A percentile compares a stretch with the other conserved stretches of the same genome.
phyloP scores from a whole-genome alignment of 2,113 vertebrate genomes.

The Osmerus mordax region DNA sequence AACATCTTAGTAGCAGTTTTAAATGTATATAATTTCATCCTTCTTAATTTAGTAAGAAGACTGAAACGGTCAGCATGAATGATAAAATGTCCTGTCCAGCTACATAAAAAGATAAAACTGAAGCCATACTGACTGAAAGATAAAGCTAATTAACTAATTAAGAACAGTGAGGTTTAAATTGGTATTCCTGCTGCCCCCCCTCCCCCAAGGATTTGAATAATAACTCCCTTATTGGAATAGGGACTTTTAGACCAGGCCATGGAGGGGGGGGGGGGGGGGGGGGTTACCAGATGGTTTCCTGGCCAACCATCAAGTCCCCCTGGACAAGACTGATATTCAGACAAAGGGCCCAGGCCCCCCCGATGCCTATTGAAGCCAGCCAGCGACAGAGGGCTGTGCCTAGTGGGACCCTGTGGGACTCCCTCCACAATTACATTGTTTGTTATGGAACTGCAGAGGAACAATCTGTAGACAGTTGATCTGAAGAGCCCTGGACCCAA shows the following conservation, averaged over 20 bases:
- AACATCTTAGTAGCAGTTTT: no score
- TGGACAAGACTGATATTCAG: slow-evolving; percentile 47
- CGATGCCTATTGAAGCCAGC: slow-evolving; percentile 54
- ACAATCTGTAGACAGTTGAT: slow-evolving; percentile 49
- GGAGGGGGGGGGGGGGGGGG: slow-evolving; percentile 16
- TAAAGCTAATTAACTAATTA: slow-evolving; percentile 65
- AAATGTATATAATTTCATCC: no score
- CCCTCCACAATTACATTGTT: slow-evolving; percentile 70
- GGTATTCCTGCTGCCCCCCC: slow-evolving; percentile 31
- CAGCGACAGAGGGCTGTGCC: slow-evolving; percentile 45
- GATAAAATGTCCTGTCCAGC: neutral
- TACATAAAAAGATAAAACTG: neutral
- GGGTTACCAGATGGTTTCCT: slow-evolving; percentile 63
- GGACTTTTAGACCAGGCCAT: slow-evolving; percentile 43
- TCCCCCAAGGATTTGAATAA: slow-evolving; percentile 18
- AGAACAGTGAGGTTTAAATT: slow-evolving; percentile 46
- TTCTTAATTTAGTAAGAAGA: no score
- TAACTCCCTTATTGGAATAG: slow-evolving; percentile 49
- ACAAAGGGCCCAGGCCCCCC: slow-evolving; percentile 44
- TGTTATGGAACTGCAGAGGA: slow-evolving; percentile 53
- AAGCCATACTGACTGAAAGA: slow-evolving; percentile 35
- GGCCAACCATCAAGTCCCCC: slow-evolving; percentile 52
- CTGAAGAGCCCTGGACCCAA: slow-evolving; percentile 51
- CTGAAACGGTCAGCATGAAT: no score
- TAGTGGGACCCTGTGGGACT: slow-evolving; percentile 62